phyloP scores from a whole-genome alignment of 2,888 invertebrate species.

The Epirrhoe tristata region DNA sequence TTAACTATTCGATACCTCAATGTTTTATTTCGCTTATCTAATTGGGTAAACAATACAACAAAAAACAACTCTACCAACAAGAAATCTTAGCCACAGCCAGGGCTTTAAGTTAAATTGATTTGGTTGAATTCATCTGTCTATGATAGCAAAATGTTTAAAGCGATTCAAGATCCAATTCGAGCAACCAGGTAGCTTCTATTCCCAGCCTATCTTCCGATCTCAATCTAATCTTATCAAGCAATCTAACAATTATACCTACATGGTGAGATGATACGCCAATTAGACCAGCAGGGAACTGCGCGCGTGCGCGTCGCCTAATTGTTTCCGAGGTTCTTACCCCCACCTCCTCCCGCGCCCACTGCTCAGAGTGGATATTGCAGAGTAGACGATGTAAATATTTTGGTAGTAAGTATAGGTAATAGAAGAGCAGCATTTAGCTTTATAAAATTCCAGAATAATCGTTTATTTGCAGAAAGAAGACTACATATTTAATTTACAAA shows the following conservation, averaged over 20 bases:
- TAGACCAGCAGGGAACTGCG: slow-evolving; percentile 74
- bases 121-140: background rate
- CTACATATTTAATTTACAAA: background rate
- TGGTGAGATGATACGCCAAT: slow-evolving; percentile 79
- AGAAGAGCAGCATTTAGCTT: background rate
- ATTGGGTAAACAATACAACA: too few relatives aligned
- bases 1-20: too few relatives aligned
- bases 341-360: slow-evolving; percentile 39
- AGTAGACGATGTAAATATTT: slow-evolving; percentile 47
- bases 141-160: background rate
- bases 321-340: slow-evolving; percentile 66
- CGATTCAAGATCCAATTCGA: background rate
- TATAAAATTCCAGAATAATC: too few relatives aligned
- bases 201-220: slow-evolving; percentile 52
- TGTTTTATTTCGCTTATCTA: too few relatives aligned
- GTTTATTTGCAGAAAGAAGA: too few relatives aligned
- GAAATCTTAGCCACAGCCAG: too few relatives aligned
- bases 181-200: background rate
- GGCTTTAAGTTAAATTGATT: too few relatives aligned
- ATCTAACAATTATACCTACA: slow-evolving; percentile 77
- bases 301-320: slow-evolving; percentile 81
- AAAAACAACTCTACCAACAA: too few relatives aligned
- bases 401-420: slow-evolving; percentile 32
- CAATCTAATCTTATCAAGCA: slow-evolving; percentile 63
- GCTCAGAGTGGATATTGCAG: slow-evolving; percentile 49